Conservation (phyloP, 2,113 vertebrate genomes). For the Calcarius ornatus region DNA sequence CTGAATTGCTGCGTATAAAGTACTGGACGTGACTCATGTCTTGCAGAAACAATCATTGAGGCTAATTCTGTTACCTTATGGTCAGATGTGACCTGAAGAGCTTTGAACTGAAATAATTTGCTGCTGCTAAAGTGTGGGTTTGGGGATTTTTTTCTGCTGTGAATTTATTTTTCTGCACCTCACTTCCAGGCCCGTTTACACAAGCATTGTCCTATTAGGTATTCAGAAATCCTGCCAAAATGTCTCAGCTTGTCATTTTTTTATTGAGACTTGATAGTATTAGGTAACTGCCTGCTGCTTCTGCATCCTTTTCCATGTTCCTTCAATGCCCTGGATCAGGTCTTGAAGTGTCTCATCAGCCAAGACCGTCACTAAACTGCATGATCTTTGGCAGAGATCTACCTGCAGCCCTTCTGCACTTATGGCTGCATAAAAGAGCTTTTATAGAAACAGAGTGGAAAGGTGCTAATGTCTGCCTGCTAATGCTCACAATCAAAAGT, state of each 20-base stretch:
- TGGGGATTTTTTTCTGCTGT: not conserved
- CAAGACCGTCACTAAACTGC: not conserved
- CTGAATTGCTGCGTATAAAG: not conserved
- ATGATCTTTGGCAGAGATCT: not conserved
- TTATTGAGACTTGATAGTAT: conserved; percentile 9
- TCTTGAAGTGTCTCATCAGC: not conserved
- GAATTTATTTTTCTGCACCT: not conserved
- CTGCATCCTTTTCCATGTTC: not conserved
- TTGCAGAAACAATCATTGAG: not conserved
- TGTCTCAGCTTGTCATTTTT: conserved; percentile 20
- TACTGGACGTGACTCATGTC: not conserved
- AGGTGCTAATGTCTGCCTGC: not conserved
- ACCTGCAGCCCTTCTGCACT: not conserved
- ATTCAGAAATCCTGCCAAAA: conserved; percentile 20
- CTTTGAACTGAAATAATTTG: not conserved
- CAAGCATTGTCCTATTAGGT: not conserved
- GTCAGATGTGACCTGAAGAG: not conserved
- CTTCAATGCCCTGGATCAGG: not conserved
- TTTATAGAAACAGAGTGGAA: not conserved
- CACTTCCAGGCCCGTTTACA: not conserved
- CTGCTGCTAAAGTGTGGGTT: not conserved
- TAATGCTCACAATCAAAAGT: not conserved
- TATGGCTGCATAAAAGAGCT: not conserved
- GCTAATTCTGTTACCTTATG: not conserved
- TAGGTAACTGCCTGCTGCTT: conserved; percentile 22